phyloP scores from a whole-genome alignment of 35 echinoderm and acorn worm genomes.

The Ptychodera flava region DNA sequence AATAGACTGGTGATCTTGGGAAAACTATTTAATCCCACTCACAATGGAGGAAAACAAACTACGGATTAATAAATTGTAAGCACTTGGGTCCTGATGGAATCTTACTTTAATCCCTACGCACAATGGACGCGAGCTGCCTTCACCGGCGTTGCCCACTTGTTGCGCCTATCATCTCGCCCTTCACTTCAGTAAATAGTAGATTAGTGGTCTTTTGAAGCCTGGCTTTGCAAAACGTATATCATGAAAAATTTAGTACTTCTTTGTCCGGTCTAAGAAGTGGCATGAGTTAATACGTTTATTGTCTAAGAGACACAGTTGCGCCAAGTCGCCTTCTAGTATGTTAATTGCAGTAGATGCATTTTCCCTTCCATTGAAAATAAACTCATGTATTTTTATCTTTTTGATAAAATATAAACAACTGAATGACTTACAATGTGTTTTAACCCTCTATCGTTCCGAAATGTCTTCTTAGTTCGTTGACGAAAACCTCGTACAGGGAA shows the following conservation, averaged over 20 bases:
- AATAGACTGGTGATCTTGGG: not conserved
- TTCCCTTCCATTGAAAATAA: no score
- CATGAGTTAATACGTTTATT: not conserved
- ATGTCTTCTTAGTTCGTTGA: no score
- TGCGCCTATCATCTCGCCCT: not conserved
- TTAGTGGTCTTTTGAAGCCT: not conserved
- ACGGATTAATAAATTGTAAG: not conserved
- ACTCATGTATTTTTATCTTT: no score
- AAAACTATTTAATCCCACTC: not conserved
- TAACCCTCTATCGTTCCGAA: no score
- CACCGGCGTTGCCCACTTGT: not conserved
- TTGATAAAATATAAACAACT: no score
- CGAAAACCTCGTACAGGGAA: no score
- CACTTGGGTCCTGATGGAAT: no score
- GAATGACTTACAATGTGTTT: no score
- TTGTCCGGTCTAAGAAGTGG: not conserved
- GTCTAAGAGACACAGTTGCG: not conserved
- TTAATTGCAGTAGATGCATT: no score
- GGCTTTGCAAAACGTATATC: not conserved
- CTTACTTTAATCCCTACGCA: no score
- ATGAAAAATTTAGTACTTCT: not conserved
- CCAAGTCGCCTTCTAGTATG: not conserved
- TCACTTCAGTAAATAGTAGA: not conserved
- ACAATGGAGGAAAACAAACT: not conserved
- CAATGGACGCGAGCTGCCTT: not conserved